Conservation (phyloP, 2,888 invertebrate genomes). For the Troides helena region DNA sequence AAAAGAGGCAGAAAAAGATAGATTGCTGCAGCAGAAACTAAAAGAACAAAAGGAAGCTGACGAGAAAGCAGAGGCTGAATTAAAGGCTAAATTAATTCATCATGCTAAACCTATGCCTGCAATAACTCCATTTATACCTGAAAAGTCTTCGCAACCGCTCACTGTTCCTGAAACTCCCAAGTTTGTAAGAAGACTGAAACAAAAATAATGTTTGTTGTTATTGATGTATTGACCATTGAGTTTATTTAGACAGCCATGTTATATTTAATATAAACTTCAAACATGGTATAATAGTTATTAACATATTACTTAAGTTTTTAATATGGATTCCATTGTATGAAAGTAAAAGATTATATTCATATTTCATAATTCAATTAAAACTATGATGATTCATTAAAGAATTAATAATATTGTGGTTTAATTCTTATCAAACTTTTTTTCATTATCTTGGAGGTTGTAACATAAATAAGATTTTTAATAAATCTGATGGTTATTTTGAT, state of each 20-base stretch:
- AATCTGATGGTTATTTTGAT: no score
- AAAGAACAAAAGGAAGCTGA: conserved; percentile 65
- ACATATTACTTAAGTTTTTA: neutral
- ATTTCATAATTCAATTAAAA: no score
- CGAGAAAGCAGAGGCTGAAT: conserved; percentile 69
- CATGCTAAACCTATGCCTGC: conserved; percentile 83
- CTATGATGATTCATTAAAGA: no score
- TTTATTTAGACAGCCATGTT: neutral
- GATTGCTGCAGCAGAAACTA: conserved; percentile 56
- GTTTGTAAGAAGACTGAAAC: conserved; percentile 64
- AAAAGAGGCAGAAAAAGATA: conserved; percentile 76
- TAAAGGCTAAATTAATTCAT: conserved; percentile 80
- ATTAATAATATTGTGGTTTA: no score
- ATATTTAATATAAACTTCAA: neutral
- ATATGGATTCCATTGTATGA: neutral
- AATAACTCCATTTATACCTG: conserved; percentile 71
- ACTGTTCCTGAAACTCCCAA: conserved; percentile 84
- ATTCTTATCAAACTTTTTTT: no score
- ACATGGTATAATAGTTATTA: neutral
- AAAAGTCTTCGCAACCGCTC: conserved; percentile 74
- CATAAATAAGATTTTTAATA: no score
- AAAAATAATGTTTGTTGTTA: conserved; percentile 41
- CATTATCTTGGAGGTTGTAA: no score
- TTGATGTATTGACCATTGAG: neutral
- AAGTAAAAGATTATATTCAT: neutral